A percentile compares a stretch with the other conserved stretches of the same genome.
These are phyloP conservation scores for Coelinius sp. DNA, from an alignment of 2,888 invertebrate genomes.

Conservation along the genomic window DNA sequence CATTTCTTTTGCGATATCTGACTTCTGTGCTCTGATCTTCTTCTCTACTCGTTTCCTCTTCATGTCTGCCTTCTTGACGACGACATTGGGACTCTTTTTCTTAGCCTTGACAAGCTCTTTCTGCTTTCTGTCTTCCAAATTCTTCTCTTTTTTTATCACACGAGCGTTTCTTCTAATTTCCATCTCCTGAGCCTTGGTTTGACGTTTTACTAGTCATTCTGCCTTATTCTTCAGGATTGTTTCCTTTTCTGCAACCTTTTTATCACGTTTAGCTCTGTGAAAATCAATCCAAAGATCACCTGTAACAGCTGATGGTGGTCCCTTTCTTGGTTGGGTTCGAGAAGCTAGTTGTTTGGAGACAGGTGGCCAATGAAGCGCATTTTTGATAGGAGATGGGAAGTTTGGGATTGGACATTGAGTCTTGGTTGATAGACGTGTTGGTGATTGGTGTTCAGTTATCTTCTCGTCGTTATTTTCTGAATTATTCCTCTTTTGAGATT, in stretches of 20 bases:
- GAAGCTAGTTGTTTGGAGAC: not conserved
- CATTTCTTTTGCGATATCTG: not conserved
- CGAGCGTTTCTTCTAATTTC: not conserved
- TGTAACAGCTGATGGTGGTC: not conserved
- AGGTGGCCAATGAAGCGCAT: not conserved
- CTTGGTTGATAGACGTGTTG: not conserved
- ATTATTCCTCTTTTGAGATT: not conserved
- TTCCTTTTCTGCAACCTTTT: not conserved
- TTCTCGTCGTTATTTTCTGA: not conserved
- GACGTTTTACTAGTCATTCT: not conserved
- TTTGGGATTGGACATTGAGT: not conserved
- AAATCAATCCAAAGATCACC: not conserved
- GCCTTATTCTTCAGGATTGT: not conserved
- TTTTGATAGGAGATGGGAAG: not conserved
- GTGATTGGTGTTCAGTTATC: not conserved
- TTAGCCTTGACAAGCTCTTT: not conserved
- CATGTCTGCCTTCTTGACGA: not conserved
- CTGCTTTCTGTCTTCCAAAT: not conserved
- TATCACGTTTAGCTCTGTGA: not conserved
- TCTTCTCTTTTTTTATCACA: not conserved
- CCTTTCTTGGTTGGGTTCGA: not conserved
- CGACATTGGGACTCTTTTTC: not conserved
- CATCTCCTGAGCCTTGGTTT: not conserved
- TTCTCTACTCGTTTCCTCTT: not conserved
- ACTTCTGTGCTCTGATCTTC: not conserved